Evolutionary conservation across 2,113 vertebrate species (phyloP).

Genomic region (Oncorhynchus masou): DNA sequence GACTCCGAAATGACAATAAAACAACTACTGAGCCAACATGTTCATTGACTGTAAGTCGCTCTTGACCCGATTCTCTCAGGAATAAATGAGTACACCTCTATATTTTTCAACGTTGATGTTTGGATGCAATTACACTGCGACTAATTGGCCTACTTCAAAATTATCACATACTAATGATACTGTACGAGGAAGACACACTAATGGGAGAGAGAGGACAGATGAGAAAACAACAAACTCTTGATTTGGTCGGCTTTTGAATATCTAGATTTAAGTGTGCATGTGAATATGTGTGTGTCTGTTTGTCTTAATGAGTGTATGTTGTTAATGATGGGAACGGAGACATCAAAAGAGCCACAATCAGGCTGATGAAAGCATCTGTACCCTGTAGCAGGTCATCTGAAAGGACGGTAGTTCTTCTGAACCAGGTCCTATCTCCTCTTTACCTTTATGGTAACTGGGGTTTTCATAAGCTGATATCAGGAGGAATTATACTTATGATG

Average conservation of each 20-base stretch:
- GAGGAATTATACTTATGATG: too few relatives aligned
- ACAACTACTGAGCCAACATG: too few relatives aligned
- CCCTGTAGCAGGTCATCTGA: not conserved
- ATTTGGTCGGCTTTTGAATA: not conserved
- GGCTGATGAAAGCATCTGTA: conserved; percentile 12
- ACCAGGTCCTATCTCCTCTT: not conserved
- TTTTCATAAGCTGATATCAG: too few relatives aligned
- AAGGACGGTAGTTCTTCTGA: not conserved
- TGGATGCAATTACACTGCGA: not conserved
- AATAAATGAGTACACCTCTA: not conserved
- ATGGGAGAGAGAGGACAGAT: not conserved
- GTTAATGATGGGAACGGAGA: conserved; percentile 23
- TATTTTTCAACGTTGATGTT: not conserved
- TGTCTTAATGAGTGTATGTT: conserved; percentile 34
- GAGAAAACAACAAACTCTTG: not conserved
- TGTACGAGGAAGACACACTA: not conserved
- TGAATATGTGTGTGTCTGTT: conserved; percentile 25
- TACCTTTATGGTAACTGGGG: not conserved
- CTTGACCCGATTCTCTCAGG: not conserved
- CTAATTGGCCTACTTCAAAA: not conserved
- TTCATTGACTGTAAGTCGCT: not conserved
- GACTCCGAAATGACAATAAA: too few relatives aligned
- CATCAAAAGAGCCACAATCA: conserved; percentile 36
- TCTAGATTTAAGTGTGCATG: not conserved
- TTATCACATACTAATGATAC: not conserved